Conservation (phyloP, 2,888 invertebrate species). For the Azorinus chamasolen region DNA sequence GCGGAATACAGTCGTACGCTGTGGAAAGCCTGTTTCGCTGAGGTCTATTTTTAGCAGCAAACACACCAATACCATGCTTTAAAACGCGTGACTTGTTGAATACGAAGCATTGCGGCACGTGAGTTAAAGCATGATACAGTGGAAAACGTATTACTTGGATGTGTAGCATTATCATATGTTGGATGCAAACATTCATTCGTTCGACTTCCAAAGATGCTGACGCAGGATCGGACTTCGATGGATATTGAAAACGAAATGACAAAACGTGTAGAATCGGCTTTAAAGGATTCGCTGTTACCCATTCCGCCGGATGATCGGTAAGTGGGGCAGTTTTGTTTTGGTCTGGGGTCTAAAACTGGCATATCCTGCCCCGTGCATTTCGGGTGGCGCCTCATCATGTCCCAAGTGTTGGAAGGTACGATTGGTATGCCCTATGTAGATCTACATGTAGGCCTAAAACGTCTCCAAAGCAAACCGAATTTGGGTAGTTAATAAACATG, state of each 20-base stretch:
- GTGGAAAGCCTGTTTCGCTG: background rate
- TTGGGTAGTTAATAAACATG: too few species aligned
- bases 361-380: background rate
- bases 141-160: constrained; percentile 6
- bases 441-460: too few species aligned
- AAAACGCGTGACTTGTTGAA: constrained; percentile 46
- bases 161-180: too few species aligned
- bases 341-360: background rate
- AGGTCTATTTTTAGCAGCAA: constrained; percentile 45
- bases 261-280: too few species aligned
- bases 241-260: constrained; percentile 4
- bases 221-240: background rate
- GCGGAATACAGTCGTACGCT: too few species aligned
- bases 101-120: constrained; percentile 25
- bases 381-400: too few species aligned
- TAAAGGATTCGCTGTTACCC: too few species aligned
- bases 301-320: background rate
- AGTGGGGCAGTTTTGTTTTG: constrained; percentile 6
- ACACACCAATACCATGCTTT: constrained; percentile 42
- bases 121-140: constrained; percentile 27
- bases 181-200: too few species aligned
- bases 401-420: too few species aligned
- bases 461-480: too few species aligned
- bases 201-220: background rate
- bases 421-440: too few species aligned